Percentiles rank a stretch among this genome's conserved stretches.
Conservation (phyloP, 2,113 vertebrate species). For the Oreotrochilus melanogaster region DNA sequence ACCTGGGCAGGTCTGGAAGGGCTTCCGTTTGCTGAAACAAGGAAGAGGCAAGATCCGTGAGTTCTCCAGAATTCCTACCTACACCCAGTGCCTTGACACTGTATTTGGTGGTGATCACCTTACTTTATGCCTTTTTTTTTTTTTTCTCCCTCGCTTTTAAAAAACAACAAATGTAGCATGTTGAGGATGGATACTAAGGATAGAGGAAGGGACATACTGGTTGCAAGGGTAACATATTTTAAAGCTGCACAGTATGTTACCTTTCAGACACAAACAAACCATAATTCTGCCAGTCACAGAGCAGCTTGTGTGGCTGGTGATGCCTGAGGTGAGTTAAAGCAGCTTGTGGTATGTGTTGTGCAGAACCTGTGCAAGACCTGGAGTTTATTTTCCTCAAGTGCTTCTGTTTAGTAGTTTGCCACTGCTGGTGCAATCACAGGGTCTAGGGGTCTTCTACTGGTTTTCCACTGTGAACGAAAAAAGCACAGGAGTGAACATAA, state of each 20-base stretch:
- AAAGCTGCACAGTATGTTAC: neutral
- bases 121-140: neutral
- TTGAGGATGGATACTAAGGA: neutral
- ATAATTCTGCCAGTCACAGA: neutral
- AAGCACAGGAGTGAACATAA: neutral
- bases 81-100: neutral
- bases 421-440: neutral
- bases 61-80: neutral
- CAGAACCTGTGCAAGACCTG: neutral
- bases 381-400: neutral
- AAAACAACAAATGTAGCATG: fast-evolving
- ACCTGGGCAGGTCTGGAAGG: slow-evolving; percentile 84
- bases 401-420: neutral
- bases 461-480: neutral
- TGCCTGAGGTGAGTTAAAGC: neutral
- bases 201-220: fast-evolving
- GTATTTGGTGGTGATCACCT: neutral
- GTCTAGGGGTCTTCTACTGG: neutral
- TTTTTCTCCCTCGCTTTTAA: neutral
- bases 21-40: slow-evolving; percentile 31
- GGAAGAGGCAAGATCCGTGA: neutral
- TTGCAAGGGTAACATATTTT: neutral
- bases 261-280: neutral
- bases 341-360: fast-evolving
- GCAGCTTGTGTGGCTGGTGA: neutral